These are phyloP conservation scores for Scaptomyza parva DNA, from an alignment of 2,888 invertebrate species.

Conservation along the genomic window DNA sequence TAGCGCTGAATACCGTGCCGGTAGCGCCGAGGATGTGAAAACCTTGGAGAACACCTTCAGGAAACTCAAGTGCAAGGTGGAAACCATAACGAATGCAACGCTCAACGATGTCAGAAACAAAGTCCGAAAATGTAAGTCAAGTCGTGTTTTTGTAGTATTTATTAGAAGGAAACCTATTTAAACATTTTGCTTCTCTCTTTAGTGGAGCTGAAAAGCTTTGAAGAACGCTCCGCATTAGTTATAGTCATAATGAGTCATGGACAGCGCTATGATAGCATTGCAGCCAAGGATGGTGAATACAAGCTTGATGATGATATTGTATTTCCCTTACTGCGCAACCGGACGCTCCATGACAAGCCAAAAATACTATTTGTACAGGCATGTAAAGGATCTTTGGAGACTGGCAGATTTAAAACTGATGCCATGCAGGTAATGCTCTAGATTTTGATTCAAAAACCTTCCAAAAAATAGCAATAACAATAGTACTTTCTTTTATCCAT, in stretches of 20 bases:
- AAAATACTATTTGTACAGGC: constrained; percentile 84
- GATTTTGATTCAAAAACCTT: neutral
- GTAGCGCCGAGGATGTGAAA: constrained; percentile 80
- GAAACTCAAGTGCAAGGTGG: constrained; percentile 74
- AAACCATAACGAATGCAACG: constrained; percentile 74
- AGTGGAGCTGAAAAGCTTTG: constrained; percentile 81
- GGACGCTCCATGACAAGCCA: constrained; percentile 79
- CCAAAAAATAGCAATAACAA: neutral
- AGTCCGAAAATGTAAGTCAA: constrained; percentile 80
- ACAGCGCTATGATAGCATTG: constrained; percentile 74
- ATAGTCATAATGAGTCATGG: constrained; percentile 83
- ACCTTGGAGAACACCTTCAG: constrained; percentile 71
- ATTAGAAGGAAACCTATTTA: neutral
- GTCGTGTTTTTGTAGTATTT: too few species aligned
- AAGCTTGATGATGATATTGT: constrained; percentile 81
- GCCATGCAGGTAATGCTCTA: constrained; percentile 47
- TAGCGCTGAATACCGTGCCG: constrained; percentile 73
- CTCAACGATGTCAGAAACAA: constrained; percentile 67
- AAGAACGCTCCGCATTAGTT: constrained; percentile 78
- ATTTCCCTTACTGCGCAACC: constrained; percentile 82
- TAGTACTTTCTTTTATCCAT: neutral
- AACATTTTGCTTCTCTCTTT: neutral
- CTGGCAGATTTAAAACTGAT: constrained; percentile 75
- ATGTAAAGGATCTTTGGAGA: constrained; percentile 81
- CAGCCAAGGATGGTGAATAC: constrained; percentile 81